These are phyloP conservation scores for Rynchops niger DNA, from an alignment of 2,113 vertebrate species.

Conservation along the genomic window DNA sequence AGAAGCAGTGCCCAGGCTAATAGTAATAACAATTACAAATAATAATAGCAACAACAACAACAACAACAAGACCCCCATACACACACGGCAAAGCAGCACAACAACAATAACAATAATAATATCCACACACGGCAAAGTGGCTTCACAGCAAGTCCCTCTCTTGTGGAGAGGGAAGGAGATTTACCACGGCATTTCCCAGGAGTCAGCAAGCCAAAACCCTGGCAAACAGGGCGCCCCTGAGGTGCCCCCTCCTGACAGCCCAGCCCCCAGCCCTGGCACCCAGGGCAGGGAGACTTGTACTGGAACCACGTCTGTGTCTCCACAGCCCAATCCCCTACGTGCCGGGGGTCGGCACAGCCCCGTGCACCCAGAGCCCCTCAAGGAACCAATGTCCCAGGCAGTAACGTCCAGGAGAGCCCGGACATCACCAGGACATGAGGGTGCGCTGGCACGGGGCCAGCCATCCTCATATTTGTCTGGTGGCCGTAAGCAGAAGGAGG, in stretches of 20 bases:
- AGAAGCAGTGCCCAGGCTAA: neutral
- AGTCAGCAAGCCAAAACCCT: neutral
- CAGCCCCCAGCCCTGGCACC: neutral
- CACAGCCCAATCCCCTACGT: neutral
- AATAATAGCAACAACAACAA: neutral
- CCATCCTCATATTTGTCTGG: fast-evolving
- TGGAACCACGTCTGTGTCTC: neutral
- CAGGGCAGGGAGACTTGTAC: neutral
- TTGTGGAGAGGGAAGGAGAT: neutral
- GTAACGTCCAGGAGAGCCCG: neutral
- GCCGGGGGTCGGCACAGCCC: neutral
- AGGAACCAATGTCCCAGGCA: too few species aligned
- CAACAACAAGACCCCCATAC: neutral
- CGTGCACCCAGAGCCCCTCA: fast-evolving
- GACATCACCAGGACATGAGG: neutral
- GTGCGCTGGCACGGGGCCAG: fast-evolving
- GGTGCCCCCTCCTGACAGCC: neutral
- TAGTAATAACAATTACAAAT: neutral
- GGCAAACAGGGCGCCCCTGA: fast-evolving
- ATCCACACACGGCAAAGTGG: neutral
- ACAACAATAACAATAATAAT: neutral
- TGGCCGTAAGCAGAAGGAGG: neutral
- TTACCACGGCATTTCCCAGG: neutral
- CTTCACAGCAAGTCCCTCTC: neutral
- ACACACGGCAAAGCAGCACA: neutral